These are phyloP conservation scores for Caenorhabditis inopinata DNA, from an alignment of 1,140 invertebrate genomes.

Conservation along the genomic window DNA sequence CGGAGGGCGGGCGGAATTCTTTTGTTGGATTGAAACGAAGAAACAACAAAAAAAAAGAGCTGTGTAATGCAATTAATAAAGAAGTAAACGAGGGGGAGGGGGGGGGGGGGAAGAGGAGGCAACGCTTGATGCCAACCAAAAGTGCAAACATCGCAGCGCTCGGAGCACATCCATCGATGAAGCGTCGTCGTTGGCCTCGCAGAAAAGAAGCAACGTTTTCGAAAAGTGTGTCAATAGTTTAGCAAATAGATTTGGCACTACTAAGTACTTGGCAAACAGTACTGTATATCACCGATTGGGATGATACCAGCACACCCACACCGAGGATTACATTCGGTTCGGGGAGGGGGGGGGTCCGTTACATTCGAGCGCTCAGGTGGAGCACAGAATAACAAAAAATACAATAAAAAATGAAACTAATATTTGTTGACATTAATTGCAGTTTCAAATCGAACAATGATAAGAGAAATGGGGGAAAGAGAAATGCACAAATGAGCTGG, in stretches of 20 bases:
- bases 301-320: conserved; percentile 7
- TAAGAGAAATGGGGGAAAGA: not conserved
- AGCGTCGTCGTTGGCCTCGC: not conserved
- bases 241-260: conserved; percentile 34
- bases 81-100: not conserved
- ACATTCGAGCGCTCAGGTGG: too few relatives aligned
- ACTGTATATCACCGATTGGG: conserved; percentile 26
- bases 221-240: conserved; percentile 29
- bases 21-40: not conserved
- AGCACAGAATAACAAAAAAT: not conserved
- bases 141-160: not conserved
- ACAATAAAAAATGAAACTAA: not conserved
- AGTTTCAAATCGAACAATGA: not conserved
- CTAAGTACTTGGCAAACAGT: conserved; percentile 33
- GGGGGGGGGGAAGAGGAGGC: too few relatives aligned
- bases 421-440: not conserved
- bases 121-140: conserved; percentile 16
- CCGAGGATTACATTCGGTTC: not conserved
- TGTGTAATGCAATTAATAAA: conserved; percentile 8
- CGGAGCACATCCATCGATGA: not conserved
- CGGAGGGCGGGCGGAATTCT: not conserved
- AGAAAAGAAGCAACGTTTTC: conserved; percentile 28
- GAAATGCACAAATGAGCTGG: not conserved
- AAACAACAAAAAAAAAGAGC: not conserved
- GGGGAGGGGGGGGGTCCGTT: not conserved